Conservation (phyloP, 2,113 vertebrate species). For the Brevimyrus niger region DNA sequence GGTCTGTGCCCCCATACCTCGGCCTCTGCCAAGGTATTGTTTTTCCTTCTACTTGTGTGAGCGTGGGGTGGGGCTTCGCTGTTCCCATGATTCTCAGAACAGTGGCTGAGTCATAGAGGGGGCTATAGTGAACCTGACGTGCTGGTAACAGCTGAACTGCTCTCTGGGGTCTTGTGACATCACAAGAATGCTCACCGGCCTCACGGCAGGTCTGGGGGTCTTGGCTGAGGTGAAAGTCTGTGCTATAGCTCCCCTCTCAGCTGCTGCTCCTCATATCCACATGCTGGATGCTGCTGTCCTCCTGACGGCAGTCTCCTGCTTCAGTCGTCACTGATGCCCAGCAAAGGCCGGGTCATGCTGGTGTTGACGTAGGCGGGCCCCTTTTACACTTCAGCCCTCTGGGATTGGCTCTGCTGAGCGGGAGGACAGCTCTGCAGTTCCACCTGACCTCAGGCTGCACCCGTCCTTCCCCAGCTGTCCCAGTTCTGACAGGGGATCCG, state of each 20-base stretch:
- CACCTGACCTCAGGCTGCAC: slow-evolving; percentile 6
- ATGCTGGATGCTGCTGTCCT: background rate
- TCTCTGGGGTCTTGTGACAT: slow-evolving; percentile 32
- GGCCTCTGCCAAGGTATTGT: slow-evolving; percentile 44
- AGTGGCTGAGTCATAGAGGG: background rate
- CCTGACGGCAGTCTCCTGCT: background rate
- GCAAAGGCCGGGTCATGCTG: background rate
- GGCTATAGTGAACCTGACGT: slow-evolving; percentile 1
- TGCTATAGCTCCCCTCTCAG: background rate
- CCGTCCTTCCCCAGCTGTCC: background rate
- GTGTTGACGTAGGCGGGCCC: background rate
- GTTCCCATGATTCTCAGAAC: slow-evolving; percentile 45
- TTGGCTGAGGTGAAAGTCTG: background rate
- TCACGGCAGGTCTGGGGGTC: background rate
- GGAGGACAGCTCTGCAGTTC: slow-evolving; percentile 9
- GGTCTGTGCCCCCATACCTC: background rate
- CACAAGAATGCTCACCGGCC: slow-evolving; percentile 24
- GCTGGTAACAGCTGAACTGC: slow-evolving; percentile 46
- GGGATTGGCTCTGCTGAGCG: background rate
- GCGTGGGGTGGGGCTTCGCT: slow-evolving; percentile 32
- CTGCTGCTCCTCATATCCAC: background rate
- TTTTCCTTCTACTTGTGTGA: slow-evolving; percentile 31
- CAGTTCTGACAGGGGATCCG: background rate
- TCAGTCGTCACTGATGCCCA: background rate
- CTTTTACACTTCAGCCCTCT: background rate